Percentiles rank a stretch among this genome's conserved stretches.
Evolutionary conservation across 1,140 invertebrate species (phyloP).

Genomic region (Carposina sasakii): DNA sequence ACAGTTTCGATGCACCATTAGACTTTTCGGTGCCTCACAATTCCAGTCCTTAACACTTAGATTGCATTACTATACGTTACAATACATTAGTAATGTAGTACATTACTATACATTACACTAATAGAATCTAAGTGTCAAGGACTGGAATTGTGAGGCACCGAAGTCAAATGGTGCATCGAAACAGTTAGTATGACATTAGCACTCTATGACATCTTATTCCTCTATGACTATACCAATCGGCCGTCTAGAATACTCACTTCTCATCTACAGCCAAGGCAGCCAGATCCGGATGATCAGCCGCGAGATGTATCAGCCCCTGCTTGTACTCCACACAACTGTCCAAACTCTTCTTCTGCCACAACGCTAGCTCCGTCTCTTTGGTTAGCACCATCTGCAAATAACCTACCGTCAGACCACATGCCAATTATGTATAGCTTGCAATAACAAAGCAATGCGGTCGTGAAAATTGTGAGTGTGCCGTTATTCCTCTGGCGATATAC

Average conservation of each 20-base stretch:
- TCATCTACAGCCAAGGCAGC: conserved; percentile 39
- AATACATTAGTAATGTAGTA: too few relatives aligned
- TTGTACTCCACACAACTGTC: conserved; percentile 56
- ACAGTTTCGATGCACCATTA: too few relatives aligned
- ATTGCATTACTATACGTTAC: too few relatives aligned
- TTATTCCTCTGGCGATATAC: too few relatives aligned
- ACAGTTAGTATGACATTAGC: neutral
- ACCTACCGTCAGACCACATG: too few relatives aligned
- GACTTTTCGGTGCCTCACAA: too few relatives aligned
- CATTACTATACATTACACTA: too few relatives aligned
- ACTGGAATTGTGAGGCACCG: neutral
- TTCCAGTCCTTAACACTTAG: too few relatives aligned
- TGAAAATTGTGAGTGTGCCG: too few relatives aligned
- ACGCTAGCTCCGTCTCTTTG: conserved; percentile 51
- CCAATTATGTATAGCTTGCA: too few relatives aligned
- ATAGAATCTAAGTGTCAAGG: neutral
- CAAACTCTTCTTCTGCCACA: conserved; percentile 52
- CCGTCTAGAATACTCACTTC: conserved; percentile 29
- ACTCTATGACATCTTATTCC: neutral
- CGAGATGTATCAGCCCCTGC: conserved; percentile 50
- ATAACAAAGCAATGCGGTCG: too few relatives aligned
- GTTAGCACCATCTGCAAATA: conserved; percentile 41
- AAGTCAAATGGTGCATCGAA: neutral
- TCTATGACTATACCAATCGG: neutral
- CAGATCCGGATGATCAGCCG: conserved; percentile 37